Percentiles rank a stretch among this genome's conserved stretches.
Evolutionary conservation across 2,888 invertebrate genomes (phyloP).

Genomic region (Dichetophora obliterata): DNA sequence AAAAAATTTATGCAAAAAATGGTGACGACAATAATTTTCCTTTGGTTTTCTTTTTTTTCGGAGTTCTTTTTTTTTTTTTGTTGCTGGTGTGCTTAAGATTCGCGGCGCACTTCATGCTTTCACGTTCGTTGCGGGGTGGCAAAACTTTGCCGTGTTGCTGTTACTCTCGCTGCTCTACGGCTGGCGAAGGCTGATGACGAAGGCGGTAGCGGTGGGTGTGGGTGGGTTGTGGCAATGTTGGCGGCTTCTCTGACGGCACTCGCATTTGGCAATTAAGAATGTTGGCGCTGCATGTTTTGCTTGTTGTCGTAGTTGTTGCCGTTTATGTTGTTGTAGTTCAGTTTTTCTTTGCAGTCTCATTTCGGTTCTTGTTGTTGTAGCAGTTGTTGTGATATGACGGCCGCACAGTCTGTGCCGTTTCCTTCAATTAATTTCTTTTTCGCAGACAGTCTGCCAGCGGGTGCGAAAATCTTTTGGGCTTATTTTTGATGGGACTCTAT

Average conservation of each 20-base stretch:
- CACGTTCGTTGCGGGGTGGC: neutral
- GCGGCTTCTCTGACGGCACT: constrained; percentile 9
- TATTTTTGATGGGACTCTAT: neutral
- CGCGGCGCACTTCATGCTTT: constrained; percentile 6
- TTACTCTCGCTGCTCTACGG: too few species aligned
- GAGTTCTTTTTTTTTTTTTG: neutral
- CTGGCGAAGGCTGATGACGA: neutral
- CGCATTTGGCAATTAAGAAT: constrained; percentile 34
- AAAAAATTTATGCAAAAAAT: constrained; percentile 12
- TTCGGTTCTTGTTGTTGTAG: neutral
- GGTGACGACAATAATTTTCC: constrained; percentile 17
- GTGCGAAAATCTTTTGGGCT: neutral
- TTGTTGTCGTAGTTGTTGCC: constrained; percentile 36
- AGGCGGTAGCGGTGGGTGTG: neutral
- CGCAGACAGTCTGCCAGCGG: neutral
- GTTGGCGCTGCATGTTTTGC: constrained; percentile 21
- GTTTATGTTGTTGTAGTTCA: constrained; percentile 34
- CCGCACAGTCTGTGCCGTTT: constrained; percentile 14
- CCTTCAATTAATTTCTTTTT: constrained; percentile 23
- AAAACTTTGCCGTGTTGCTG: neutral
- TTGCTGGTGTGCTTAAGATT: neutral
- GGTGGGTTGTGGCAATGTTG: too few species aligned
- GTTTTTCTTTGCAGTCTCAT: neutral
- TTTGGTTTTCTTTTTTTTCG: too few species aligned
- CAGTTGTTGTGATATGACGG: constrained; percentile 19